Evolutionary conservation across 2,113 vertebrate genomes (phyloP), one percentile per base, ranked within the genome.

Genomic region (Eublepharis macularius): DNA sequence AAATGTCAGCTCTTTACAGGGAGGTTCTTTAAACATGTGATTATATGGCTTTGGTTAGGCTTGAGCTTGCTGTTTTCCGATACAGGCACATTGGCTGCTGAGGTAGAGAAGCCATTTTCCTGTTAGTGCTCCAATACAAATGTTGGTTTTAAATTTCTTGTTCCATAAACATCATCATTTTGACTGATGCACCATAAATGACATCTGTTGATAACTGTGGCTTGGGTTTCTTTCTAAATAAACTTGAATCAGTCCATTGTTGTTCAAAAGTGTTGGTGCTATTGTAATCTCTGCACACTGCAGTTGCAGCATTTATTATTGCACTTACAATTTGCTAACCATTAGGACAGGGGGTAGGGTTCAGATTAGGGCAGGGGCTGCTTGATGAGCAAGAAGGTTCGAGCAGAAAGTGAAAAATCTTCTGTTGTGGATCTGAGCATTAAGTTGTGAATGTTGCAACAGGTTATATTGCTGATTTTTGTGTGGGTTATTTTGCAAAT

Each of bases 101-200:
- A 60, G 86, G 72, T 8, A 16, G 84, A 89, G 84, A 89, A 93
- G 92, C 14, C 75, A 77, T 90, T 91, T 87, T 86, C 34, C 87
- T 89, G 57, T 87, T 88, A 74, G 87, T 87, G 90, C 72, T 83
- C 51, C 76, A 92, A 88, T 83, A 85, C 91, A 86, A 88, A 84
- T 76, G 76, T 82, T 85, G 78, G 83, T 91, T 92, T 94, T 89
- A 92, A 91, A 86, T 90, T 94, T 82, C 79, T 74, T 92, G 80
- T 94, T 95, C 88, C 69, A 89, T 87, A 87, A 86, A 90, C 69
- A 92, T 12, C 19, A 83, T 92, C 85, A 86, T 92, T 92, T 93
- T 83, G 65, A 87, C 86, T 90, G 86, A 86, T 91, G 83, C 66
- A 70, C 2, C 41, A 60, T 73, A 80, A 92, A 86, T 88, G 89